Base-by-base conservation (phyloP, 2,797 vertebrate species). In the Sarcoramphus papa region DNA sequence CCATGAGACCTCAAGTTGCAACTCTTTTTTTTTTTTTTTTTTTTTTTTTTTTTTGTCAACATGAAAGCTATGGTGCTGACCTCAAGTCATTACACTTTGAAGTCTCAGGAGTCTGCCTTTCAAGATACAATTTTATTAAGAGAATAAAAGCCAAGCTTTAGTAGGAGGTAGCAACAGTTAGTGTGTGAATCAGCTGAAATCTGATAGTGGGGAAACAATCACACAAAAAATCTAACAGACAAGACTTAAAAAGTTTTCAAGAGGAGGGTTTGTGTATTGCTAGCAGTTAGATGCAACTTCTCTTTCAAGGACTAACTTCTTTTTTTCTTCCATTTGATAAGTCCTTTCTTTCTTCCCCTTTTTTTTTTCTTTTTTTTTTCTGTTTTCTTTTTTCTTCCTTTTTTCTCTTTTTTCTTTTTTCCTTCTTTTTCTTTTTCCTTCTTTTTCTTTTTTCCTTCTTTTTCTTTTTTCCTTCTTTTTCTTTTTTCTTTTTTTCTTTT, bases 401-500 rank as follows among this genome's bases (percentile, higher is more conserved):
- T 37, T 37, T 37, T 37, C 37, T 37, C 37, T 37, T 37, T 37
- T 37, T 37, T 37, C 37, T 37, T 37, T 37, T 37, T 37, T 37
- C 37, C 37, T 37, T 37, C 37, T 37, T 37, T 37, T 37, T 37
- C 37, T 37, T 37, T 37, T 37, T 37, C n/a, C n/a, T n/a, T n/a
- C n/a, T n/a, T n/a, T n/a, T n/a, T n/a, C n/a, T 17, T 43, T 47
- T 13, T 30, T 53, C 2, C 2, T 47, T 60, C 25, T 53, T n/a
- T n/a, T n/a, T n/a, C n/a, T n/a, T n/a, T n/a, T n/a, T n/a, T n/a
- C n/a, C n/a, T n/a, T n/a, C n/a, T n/a, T n/a, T n/a, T n/a, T n/a
- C n/a, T n/a, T n/a, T n/a, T n/a, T 69, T 31, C 2, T 20, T 60
- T 1, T 2, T 7, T 28, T 21, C 5, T 4, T 7, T 17, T 43